Conservation (phyloP, 2,888 invertebrate species). For the Cheilosia impressa region DNA sequence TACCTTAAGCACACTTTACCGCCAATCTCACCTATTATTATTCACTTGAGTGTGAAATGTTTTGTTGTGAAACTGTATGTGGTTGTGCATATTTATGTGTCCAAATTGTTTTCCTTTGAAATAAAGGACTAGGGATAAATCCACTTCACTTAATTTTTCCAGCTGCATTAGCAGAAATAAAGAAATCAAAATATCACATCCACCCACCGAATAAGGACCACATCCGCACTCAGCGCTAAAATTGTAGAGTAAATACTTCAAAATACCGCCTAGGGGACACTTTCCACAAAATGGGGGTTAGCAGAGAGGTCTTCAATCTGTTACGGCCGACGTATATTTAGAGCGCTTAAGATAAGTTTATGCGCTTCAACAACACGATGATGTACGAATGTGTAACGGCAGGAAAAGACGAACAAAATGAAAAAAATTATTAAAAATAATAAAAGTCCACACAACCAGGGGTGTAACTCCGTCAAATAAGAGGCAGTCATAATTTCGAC, state of each 20-base stretch:
- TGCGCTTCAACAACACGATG: conserved; percentile 50
- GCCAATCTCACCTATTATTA: conserved; percentile 35
- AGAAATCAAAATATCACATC: conserved; percentile 65
- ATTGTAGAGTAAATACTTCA: conserved; percentile 69
- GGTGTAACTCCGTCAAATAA: conserved; percentile 62
- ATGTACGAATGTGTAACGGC: conserved; percentile 15
- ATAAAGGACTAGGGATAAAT: conserved; percentile 58
- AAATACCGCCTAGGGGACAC: conserved; percentile 60
- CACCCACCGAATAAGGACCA: conserved; percentile 21
- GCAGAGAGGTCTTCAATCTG: conserved; percentile 1
- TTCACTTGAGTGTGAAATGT: conserved; percentile 40
- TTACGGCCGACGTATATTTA: conserved; percentile 8
- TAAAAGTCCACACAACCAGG: conserved; percentile 47
- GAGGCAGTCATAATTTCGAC: conserved; percentile 46
- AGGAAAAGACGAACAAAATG: conserved; percentile 21
- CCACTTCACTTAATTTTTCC: conserved; percentile 55
- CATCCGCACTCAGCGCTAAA: conserved; percentile 50
- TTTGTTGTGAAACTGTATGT: conserved; percentile 2
- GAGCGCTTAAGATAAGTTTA: conserved; percentile 56
- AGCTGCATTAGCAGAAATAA: conserved; percentile 71
- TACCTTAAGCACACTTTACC: conserved; percentile 1
- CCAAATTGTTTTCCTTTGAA: conserved; percentile 61
- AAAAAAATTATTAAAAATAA: conserved; percentile 50
- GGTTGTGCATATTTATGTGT: conserved; percentile 20
- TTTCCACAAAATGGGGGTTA: conserved; percentile 34